phyloP scores from a whole-genome alignment of 2,797 vertebrate genomes.

The Enteromius viviparus region DNA sequence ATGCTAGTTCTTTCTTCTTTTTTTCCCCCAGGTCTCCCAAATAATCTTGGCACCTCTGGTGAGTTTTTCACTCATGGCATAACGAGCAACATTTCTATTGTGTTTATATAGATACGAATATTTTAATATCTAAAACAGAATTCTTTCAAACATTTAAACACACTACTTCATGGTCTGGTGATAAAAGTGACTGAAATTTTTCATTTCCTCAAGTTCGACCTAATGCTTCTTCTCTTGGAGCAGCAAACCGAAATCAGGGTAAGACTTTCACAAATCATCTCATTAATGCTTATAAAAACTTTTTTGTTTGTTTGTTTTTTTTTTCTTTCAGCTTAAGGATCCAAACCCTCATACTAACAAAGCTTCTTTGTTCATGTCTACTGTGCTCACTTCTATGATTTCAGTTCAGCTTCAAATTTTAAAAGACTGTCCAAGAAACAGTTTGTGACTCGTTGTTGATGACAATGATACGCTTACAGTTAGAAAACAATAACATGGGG shows the following conservation, averaged over 20 bases:
- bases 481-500: neutral
- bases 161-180: neutral
- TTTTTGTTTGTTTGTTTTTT: constrained; percentile 45
- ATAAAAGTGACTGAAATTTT: constrained; percentile 46
- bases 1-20: constrained; percentile 46
- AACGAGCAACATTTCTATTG: neutral
- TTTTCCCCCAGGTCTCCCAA: constrained; percentile 86
- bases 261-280: constrained; percentile 72
- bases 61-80: constrained; percentile 79
- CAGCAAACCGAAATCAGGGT: constrained; percentile 99
- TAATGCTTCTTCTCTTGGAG: constrained; percentile 98
- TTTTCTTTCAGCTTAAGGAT: constrained; percentile 67
- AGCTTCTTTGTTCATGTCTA: neutral
- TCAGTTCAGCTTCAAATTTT: neutral
- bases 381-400: neutral
- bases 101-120: neutral
- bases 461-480: constrained; percentile 3
- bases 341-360: constrained; percentile 44
- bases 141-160: neutral
- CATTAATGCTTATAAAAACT: constrained; percentile 1
- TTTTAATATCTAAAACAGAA: neutral
- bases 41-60: constrained; percentile 97
- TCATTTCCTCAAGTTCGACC: constrained; percentile 88
- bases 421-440: neutral
- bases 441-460: constrained; percentile 1